Percentiles rank a stretch among this genome's conserved stretches.
phyloP scores from a whole-genome alignment of 2,888 invertebrate genomes.

The Piscicola geometra region DNA sequence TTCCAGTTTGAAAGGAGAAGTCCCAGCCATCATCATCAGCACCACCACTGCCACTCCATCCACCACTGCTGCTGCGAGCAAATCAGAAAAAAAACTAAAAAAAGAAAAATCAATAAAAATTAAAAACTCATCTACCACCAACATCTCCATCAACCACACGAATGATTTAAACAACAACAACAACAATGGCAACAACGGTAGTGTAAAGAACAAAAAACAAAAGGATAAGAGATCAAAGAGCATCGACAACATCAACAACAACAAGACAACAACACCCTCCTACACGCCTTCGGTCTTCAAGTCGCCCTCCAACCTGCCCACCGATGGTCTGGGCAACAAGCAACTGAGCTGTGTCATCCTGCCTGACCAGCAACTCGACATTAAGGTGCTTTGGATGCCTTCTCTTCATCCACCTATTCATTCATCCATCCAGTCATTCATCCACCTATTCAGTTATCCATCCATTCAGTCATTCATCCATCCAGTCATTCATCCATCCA shows the following conservation, averaged over 20 bases:
- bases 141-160: not conserved
- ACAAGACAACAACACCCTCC: not conserved
- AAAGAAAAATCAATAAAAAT: not conserved
- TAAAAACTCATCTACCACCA: not conserved
- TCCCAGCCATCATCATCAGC: not conserved
- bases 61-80: too few species aligned
- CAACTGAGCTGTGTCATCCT: slow-evolving; percentile 28
- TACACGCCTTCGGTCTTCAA: slow-evolving; percentile 28
- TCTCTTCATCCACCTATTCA: not conserved
- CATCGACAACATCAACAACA: not conserved
- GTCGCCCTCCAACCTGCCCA: slow-evolving; percentile 7
- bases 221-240: not conserved
- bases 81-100: too few species aligned
- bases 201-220: not conserved
- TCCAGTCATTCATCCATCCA: not conserved
- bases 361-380: slow-evolving; percentile 28
- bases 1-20: not conserved
- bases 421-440: not conserved
- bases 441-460: not conserved
- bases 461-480: slow-evolving; percentile 6
- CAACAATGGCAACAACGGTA: not conserved
- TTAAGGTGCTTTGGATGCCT: slow-evolving; percentile 10
- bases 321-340: not conserved
- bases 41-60: too few species aligned
- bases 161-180: not conserved